Base-by-base conservation (phyloP, 2,888 invertebrate genomes). In the Drosophila vallismaia region DNA sequence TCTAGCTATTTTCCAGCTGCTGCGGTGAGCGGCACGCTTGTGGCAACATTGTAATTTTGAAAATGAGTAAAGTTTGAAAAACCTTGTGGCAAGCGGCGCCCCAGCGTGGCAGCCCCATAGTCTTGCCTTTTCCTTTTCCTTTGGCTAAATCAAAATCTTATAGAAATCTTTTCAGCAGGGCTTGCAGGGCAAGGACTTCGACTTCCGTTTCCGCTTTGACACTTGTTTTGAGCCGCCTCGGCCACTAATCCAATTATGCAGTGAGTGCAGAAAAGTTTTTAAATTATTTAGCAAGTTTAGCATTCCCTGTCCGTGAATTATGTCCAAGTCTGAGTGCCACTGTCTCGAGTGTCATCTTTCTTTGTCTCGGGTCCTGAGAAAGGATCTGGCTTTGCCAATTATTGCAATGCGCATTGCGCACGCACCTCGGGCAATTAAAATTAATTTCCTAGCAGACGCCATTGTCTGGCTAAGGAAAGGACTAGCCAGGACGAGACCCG, bases 41-140 rank as follows among this genome's bases (percentile, higher is more conserved):
- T 74, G 88, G 89, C 77, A 86, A 89, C 88, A 88, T 88, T 88
- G 89, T 88, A 88, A 89, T 88, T 89, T 88, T 88, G 89, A 89
- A 88, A 88, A 89, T 88, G 89, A 88, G 89, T 86, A 88, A 88
- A 88, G 88, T 88, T 88, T 88, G 81, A 86, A 88, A 84, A 84
- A 80, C 81, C 88, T 79, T 83, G 84, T 83, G 87, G 88, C 48
- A 46, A 46, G 67, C 59, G 52, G 49, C 48, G 53, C 24, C 29
- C 28, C 48, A 7, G n/a, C 14, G 52, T 28, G 5, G 10, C 9
- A 14, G 4, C 48, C 14, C 14, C 14, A 14, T 14, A 14, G 19
- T 19, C 19, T 19, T n/a, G 10, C 50, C 5, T 1, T 5, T 19
- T 3, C 12, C 46, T 9, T 14, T 1, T 19, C 40, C 26, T 75